Conservation (phyloP, 1,140 invertebrate species). For the Drosophila arizonae region DNA sequence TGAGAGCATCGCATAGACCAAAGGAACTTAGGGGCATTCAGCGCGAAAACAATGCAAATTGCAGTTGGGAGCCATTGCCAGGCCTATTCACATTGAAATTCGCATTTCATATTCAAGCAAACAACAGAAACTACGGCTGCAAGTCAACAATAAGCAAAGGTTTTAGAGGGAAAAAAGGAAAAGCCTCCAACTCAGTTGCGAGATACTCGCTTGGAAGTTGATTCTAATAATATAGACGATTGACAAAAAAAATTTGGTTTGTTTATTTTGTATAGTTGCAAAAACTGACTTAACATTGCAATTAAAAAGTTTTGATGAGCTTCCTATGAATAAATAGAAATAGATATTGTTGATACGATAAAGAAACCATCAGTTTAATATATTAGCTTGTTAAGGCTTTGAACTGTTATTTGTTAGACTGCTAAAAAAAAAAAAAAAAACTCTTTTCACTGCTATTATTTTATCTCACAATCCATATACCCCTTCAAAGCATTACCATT, state of each 20-base stretch:
- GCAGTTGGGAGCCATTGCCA: conserved; percentile 58
- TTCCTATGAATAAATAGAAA: too few relatives aligned
- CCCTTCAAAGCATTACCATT: not conserved
- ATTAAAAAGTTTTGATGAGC: too few relatives aligned
- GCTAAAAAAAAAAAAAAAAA: too few relatives aligned
- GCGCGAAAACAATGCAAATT: conserved; percentile 67
- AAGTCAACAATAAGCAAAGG: conserved; percentile 63
- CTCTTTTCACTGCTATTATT: too few relatives aligned
- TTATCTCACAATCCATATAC: not conserved
- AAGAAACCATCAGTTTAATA: too few relatives aligned
- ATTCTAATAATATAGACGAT: too few relatives aligned
- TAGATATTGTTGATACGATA: too few relatives aligned
- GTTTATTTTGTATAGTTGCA: too few relatives aligned
- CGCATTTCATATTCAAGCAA: conserved; percentile 69
- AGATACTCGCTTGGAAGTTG: conserved; percentile 4
- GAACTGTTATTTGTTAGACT: not conserved
- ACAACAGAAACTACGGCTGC: conserved; percentile 45
- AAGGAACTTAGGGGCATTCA: conserved; percentile 47
- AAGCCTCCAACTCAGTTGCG: not conserved
- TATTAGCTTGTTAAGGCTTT: too few relatives aligned
- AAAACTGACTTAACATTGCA: too few relatives aligned
- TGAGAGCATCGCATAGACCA: conserved; percentile 19
- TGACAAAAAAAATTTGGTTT: too few relatives aligned
- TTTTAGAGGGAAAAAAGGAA: not conserved
- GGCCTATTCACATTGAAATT: conserved; percentile 78